A percentile compares a stretch with the other conserved stretches of the same genome.
Evolutionary conservation across 2,113 vertebrate species (phyloP).

Genomic region (Callopanchax toddi): DNA sequence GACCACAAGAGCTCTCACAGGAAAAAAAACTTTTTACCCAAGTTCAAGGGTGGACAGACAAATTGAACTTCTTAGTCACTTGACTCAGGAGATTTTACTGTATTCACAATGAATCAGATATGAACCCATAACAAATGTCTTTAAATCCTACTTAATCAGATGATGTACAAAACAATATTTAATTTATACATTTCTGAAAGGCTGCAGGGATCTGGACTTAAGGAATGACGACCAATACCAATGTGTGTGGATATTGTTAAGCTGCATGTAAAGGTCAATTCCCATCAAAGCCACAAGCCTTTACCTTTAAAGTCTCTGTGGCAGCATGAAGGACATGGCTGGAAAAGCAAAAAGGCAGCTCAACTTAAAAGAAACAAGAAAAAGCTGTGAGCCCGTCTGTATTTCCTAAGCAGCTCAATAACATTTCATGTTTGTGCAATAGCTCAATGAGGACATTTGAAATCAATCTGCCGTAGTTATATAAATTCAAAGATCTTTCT

Average conservation of each 20-base stretch:
- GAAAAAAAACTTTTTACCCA: not conserved
- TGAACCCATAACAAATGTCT: not conserved
- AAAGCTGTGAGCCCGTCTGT: not conserved
- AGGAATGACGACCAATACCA: not conserved
- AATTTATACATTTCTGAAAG: not conserved
- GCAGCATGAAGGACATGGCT: not conserved
- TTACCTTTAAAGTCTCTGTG: conserved; percentile 8
- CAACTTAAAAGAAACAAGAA: conserved; percentile 1
- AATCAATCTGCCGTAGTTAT: not conserved
- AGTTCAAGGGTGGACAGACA: conserved; percentile 23
- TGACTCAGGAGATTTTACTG: not conserved
- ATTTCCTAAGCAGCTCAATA: not conserved
- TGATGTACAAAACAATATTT: not conserved
- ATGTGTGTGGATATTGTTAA: not conserved
- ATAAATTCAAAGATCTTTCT: not conserved
- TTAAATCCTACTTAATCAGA: not conserved
- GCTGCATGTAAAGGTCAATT: not conserved
- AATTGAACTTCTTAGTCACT: not conserved
- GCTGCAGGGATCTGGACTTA: not conserved
- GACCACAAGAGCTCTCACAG: conserved; percentile 12
- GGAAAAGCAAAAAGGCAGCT: not conserved
- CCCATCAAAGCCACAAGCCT: conserved; percentile 18
- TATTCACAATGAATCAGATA: not conserved
- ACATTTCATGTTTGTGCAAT: not conserved
- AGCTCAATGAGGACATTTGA: too few species aligned